Conservation (phyloP, 2,888 invertebrate genomes). For the Lasioglossum malachurum region DNA sequence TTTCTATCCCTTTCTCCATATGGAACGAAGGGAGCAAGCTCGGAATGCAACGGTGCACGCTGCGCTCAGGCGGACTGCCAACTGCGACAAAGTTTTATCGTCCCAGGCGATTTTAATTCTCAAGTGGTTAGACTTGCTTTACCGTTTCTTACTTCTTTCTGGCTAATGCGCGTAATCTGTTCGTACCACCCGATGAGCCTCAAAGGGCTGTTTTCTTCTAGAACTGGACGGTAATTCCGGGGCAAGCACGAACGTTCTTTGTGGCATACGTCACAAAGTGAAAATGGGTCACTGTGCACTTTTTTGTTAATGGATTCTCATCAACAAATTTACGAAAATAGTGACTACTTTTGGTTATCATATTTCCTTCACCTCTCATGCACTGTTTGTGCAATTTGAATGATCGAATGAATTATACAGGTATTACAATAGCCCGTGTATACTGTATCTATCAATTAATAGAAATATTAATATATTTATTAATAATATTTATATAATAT, state of each 20-base stretch:
- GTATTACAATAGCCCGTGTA: too few species aligned
- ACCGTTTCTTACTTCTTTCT: neutral
- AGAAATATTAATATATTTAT: too few species aligned
- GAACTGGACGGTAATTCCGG: neutral
- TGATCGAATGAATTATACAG: too few species aligned
- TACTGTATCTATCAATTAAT: too few species aligned
- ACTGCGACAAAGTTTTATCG: slow-evolving; percentile 19
- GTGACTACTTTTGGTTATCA: too few species aligned
- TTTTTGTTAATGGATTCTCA: neutral
- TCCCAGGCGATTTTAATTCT: slow-evolving; percentile 24
- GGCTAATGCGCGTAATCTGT: slow-evolving; percentile 13
- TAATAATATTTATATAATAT: too few species aligned
- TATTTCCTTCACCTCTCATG: too few species aligned
- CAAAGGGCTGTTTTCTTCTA: neutral
- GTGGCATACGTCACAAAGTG: neutral
- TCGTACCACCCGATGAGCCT: neutral
- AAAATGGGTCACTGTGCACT: neutral
- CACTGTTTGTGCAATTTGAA: too few species aligned
- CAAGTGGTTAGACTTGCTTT: neutral
- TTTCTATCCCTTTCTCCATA: slow-evolving; percentile 7
- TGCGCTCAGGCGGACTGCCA: slow-evolving; percentile 11
- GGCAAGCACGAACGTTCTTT: neutral
- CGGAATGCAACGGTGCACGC: neutral
- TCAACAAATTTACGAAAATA: too few species aligned
- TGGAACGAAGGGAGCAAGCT: neutral